Evolutionary conservation across 2,888 invertebrate species (phyloP), one percentile per base, ranked within the genome.

Genomic region (Gymnocheta viridis): DNA sequence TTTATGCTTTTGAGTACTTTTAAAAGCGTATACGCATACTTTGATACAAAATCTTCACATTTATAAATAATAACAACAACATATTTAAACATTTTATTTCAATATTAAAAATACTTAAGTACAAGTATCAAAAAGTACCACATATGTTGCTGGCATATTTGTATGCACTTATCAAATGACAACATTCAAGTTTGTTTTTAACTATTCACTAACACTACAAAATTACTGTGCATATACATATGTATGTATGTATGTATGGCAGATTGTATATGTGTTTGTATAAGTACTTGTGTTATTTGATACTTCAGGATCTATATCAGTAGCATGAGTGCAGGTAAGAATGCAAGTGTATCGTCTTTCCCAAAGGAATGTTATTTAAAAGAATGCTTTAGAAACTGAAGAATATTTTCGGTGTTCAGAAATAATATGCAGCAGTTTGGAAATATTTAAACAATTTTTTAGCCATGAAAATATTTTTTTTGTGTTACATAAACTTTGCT

Each of bases 51-150:
- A 60, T 51, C 19, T 22, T 78, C 24, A 4, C 9, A 24, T 24
- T 6, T 29, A 17, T 58, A 29, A 22, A 58, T 6, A 35, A 10
- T 29, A 27, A 38, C 38, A 41, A 32, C 74, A 19, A 54, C 54
- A 38, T 38, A 51, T 17, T 32, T 73, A 41, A 60, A 58, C 51
- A 81, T 60, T 74, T 74, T 69, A 74, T 81, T 81, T 60, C 60
- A 67, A 81, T 81, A 81, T 81, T 81, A 69, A 81, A 80, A 81
- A 81, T 81, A 81, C 81, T 81, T 81, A 74, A 66, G 73, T 78
- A 70, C 41, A 4, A 70, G 62, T 44, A 69, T 81, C 67, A 44
- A 62, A 32, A 44, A 81, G 74, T 74, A 62, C 24, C 81, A 35
- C 81, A 74, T 67, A 69, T 81, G 81, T 74, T 73, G 67, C 74